These are phyloP conservation scores for Calyptommatus sinebrachiatus DNA, from an alignment of 2,113 vertebrate species.

Conservation along the genomic window DNA sequence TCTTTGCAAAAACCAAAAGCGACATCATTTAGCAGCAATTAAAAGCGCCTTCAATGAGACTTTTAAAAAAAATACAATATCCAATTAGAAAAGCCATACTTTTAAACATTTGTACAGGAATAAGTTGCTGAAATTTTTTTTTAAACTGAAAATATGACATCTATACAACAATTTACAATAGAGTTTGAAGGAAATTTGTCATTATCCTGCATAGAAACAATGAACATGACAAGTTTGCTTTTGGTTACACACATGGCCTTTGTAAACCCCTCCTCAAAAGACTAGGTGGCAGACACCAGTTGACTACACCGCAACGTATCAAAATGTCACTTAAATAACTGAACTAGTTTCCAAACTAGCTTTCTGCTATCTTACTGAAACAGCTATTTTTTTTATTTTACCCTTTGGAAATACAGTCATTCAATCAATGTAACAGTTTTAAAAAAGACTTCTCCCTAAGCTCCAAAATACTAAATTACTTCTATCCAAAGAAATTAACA, in stretches of 20 bases:
- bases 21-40: constrained; percentile 91
- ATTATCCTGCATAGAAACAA: constrained; percentile 96
- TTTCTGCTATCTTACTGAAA: constrained; percentile 29
- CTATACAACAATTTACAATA: constrained; percentile 97
- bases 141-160: constrained; percentile 85
- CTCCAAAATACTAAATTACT: constrained; percentile 56
- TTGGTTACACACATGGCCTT: constrained; percentile 87
- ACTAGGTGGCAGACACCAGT: constrained; percentile 68
- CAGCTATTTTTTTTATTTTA: constrained; percentile 10
- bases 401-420: constrained; percentile 63
- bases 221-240: constrained; percentile 86
- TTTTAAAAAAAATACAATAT: constrained; percentile 87
- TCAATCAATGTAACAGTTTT: constrained; percentile 34
- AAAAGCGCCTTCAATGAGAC: constrained; percentile 81
- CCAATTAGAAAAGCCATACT: constrained; percentile 84
- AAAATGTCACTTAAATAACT: constrained; percentile 58
- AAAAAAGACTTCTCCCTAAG: constrained; percentile 4
- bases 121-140: constrained; percentile 84
- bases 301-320: constrained; percentile 62
- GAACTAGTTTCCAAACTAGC: constrained; percentile 64
- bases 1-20: constrained; percentile 84
- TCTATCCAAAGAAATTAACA: constrained; percentile 59
- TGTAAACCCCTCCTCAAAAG: constrained; percentile 71
- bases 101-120: constrained; percentile 90
- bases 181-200: constrained; percentile 88